Conservation (phyloP, 1,140 invertebrate genomes). For the Drosophila lacteicornis region DNA sequence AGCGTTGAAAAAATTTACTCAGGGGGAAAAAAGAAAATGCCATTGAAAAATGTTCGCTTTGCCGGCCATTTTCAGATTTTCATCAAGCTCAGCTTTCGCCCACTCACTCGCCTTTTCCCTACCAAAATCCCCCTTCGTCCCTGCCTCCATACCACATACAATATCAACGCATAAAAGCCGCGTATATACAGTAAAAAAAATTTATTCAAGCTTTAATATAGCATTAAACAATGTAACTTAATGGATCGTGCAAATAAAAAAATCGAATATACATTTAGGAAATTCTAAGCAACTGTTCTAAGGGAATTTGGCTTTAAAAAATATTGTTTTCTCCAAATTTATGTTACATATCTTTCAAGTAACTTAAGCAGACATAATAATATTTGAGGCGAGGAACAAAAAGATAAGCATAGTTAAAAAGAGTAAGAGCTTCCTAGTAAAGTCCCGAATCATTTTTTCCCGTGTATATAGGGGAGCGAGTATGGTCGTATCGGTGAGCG, state of each 20-base stretch:
- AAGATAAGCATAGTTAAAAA: background rate
- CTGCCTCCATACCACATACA: constrained; percentile 11
- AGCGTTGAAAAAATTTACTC: constrained; percentile 39
- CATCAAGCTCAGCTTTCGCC: constrained; percentile 54
- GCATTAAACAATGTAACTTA: background rate
- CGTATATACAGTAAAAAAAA: constrained; percentile 14
- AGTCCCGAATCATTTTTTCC: background rate
- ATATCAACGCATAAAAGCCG: constrained; percentile 77
- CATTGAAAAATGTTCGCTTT: constrained; percentile 77
- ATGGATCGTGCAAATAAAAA: background rate
- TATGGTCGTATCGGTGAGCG: constrained; percentile 31
- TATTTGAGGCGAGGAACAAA: background rate
- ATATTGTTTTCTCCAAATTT: no score
- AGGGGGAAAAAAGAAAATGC: constrained; percentile 49
- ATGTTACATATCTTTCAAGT: background rate
- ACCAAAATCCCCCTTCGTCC: constrained; percentile 3
- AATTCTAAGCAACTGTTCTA: no score
- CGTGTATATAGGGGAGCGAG: background rate
- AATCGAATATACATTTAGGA: background rate
- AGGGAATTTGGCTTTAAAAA: background rate
- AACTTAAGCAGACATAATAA: background rate
- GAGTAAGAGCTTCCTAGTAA: background rate
- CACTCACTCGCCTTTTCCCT: background rate
- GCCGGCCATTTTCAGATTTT: constrained; percentile 76
- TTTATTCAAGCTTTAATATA: background rate